phyloP scores from a whole-genome alignment of 2,797 vertebrate species.

The Danio tinwini region DNA sequence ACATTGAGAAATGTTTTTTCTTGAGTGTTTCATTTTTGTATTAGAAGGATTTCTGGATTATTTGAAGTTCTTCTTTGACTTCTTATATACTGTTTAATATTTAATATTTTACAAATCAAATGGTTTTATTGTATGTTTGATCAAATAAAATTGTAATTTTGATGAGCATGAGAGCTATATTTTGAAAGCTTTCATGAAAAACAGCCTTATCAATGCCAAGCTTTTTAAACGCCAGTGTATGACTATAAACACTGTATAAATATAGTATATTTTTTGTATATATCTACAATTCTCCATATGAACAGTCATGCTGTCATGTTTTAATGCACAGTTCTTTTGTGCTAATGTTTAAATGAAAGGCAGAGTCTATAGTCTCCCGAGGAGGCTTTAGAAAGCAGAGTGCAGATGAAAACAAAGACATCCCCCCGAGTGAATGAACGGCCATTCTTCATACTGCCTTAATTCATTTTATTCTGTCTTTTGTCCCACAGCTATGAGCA shows the following conservation, averaged over 20 bases:
- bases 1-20: no score
- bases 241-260: no score
- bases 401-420: slow-evolving; percentile 47
- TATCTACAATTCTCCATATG: background rate
- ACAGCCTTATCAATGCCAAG: background rate
- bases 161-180: background rate
- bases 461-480: slow-evolving; percentile 43
- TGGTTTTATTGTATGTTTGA: background rate
- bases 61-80: no score
- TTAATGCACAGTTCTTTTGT: slow-evolving; percentile 7
- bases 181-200: no score
- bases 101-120: background rate
- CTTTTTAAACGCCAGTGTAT: background rate
- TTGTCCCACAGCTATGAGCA: slow-evolving; percentile 53
- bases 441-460: slow-evolving; percentile 56
- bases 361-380: background rate
- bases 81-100: no score
- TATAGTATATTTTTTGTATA: no score
- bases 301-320: background rate
- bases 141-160: background rate
- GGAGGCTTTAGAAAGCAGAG: slow-evolving; percentile 26
- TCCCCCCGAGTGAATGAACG: slow-evolving; percentile 36
- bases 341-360: background rate
- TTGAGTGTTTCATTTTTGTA: no score
- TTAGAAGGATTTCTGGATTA: no score